Base-by-base conservation (phyloP, 2,113 vertebrate genomes). In the Cryptomyrus ogoouensis region DNA sequence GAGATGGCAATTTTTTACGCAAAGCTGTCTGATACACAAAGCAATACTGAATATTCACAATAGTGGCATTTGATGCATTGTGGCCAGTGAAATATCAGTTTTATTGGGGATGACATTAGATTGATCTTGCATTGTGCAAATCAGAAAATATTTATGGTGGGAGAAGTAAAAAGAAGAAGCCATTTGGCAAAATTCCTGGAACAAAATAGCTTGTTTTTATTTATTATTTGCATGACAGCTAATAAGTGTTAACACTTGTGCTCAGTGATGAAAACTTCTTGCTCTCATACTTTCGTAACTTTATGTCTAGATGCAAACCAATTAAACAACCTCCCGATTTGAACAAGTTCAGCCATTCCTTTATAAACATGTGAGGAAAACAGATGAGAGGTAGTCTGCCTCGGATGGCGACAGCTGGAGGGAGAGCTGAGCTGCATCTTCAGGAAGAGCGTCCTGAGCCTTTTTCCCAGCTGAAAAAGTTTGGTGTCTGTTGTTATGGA, bases 361-460 rank as follows among this genome's bases (percentile, higher is more conserved):
- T 44, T 84, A 21, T 84, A 42, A 84, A 44, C 35, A n/a, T 42
- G 7, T 6, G 24, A 84, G 21, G 21, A n/a, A 84, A n/a, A 47
- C 42, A 44, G 44, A 47, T 93, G 92, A 93, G 92, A 94, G 91
- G 91, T 88, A 89, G 89, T 50, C n/a, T 50, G 70, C 19, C 35
- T 83, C 49, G 85, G 91, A 91, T 90, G 88, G 90, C 53, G 77
- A 74, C 89, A 91, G 94, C 92, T 94, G 93, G 93, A 92, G 88
- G 80, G 62, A 88, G 89, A 89, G 89, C 90, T 91, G 89, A 91
- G 90, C 92, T 24, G 17, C 88, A 88, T 90, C 49, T 90, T 88
- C 92, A 88, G 9, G 89, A n/a, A 19, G 52, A 56, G 86, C 6
- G 21, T 42, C 39, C 90, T 88, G 90, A 90, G 87, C 92, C 74